Conservation (phyloP, 2,113 vertebrate genomes). For the Odocoileus hemionus region DNA sequence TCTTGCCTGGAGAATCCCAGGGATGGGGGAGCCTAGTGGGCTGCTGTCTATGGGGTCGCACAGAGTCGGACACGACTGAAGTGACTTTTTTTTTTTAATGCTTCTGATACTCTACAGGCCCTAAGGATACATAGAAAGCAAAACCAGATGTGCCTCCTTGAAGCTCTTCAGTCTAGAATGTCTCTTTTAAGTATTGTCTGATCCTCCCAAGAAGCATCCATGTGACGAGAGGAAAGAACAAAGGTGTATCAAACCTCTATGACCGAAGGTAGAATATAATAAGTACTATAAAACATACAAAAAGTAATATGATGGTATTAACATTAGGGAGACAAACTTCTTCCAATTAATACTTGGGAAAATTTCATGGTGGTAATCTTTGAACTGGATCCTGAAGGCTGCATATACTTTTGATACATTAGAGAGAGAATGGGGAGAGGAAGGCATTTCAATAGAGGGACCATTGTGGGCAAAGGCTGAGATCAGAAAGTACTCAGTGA, state of each 20-base stretch:
- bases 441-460: neutral
- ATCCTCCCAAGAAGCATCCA: neutral
- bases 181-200: neutral
- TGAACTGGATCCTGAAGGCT: neutral
- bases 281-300: neutral
- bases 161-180: neutral
- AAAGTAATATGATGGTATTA: neutral
- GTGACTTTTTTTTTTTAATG: too few species aligned
- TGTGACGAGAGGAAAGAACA: neutral
- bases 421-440: neutral
- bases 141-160: neutral
- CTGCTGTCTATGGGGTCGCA: too few species aligned
- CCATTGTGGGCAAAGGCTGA: neutral
- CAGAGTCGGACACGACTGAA: too few species aligned
- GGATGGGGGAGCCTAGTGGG: too few species aligned
- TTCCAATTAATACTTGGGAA: neutral
- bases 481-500: neutral
- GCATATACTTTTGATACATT: neutral
- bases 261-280: neutral
- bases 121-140: neutral
- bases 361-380: neutral
- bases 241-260: neutral
- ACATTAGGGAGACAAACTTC: neutral
- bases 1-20: too few species aligned
- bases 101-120: neutral